Evolutionary conservation across 2,888 invertebrate genomes (phyloP), one percentile per base, ranked within the genome.

Genomic region (Eutolmus rufibarbis): DNA sequence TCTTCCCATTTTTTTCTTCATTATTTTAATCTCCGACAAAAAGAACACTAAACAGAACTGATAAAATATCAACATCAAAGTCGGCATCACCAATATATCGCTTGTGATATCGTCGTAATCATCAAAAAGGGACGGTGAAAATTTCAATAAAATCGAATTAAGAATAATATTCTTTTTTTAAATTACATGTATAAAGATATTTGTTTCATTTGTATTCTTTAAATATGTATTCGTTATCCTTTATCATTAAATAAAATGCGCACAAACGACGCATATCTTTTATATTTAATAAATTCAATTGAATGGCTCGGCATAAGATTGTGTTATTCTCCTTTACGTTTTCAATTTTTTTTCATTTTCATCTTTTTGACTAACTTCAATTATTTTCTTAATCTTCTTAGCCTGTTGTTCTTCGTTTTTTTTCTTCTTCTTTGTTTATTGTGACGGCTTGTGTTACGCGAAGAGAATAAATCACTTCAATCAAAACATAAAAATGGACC

Each of bases 41-140:
- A 84, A 40, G 40, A 84, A 31, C 19, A 34, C 40, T 19, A 66
- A 34, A 84, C 8, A 28, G 23, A 84, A 57, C 84, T 66, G 40
- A 84, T 40, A 84, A 84, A 84, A 84, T 84, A 84, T 84, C 84
- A 84, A 84, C 84, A 84, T 74, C 40, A 66, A 84, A 66, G 74
- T 57, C 46, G 79, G 79, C 79, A 79, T 79, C 79, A 79, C 66
- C 57, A 84, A 66, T 66, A 84, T 37, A 66, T 84, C 74, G 66
- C 66, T 74, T 37, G 43, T 46, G 84, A 84, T 84, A 84, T 89
- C 88, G 88, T 89, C 88, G 88, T 89, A 89, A 89, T 89, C 89
- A 89, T 90, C 91, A 91, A 91, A 91, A 91, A 91, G 92, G 92
- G 92, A 92, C 92, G 92, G 92, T 92, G 91, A 92, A 91, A 92